These are phyloP conservation scores for Spinus pinus DNA, from an alignment of 2,797 vertebrate genomes.

Conservation along the genomic window DNA sequence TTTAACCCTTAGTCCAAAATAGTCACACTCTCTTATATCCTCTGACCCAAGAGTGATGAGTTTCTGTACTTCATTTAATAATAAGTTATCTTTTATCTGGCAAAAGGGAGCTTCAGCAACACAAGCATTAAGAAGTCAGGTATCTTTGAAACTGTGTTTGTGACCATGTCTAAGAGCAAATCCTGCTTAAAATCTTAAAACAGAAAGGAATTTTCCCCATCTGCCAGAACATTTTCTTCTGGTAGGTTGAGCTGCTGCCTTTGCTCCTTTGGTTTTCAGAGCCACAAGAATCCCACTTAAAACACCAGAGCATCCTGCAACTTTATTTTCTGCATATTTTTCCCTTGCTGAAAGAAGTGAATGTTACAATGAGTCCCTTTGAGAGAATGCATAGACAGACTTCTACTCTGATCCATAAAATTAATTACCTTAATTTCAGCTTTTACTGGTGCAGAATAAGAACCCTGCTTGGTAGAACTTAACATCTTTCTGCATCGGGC, in stretches of 20 bases:
- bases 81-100: neutral
- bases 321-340: conserved; percentile 29
- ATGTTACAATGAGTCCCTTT: neutral
- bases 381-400: neutral
- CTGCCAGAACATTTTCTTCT: neutral
- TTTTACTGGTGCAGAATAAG: conserved; percentile 4
- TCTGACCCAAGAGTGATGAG: neutral
- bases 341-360: neutral
- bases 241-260: neutral
- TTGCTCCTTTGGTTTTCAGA: neutral
- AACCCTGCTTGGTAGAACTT: neutral
- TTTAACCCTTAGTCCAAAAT: neutral
- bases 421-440: neutral
- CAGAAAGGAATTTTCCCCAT: neutral
- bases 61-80: neutral
- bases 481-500: neutral
- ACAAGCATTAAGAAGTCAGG: neutral
- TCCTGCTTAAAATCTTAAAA: neutral
- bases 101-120: neutral
- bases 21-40: neutral
- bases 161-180: neutral
- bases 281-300: conserved; percentile 24
- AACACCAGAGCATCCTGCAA: neutral
- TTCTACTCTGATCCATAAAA: neutral
- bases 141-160: neutral